Conservation (phyloP, 1,140 invertebrate genomes). For the Drosophila azteca region DNA sequence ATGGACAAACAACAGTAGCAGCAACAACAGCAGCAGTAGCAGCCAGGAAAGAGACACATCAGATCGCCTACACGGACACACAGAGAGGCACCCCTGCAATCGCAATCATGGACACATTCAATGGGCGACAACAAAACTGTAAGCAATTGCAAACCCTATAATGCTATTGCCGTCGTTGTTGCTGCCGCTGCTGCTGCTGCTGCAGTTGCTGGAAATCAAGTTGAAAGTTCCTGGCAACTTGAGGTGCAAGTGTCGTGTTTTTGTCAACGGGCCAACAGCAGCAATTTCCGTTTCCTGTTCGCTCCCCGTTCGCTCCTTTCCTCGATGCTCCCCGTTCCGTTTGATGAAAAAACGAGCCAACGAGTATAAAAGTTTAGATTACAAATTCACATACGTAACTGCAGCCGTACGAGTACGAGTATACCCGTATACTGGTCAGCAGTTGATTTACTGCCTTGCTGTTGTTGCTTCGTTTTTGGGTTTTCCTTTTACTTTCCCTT, state of each 20-base stretch:
- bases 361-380: constrained; percentile 78
- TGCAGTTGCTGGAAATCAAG: constrained; percentile 63
- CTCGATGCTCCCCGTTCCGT: too few species aligned
- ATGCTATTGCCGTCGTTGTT: constrained; percentile 43
- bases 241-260: constrained; percentile 81
- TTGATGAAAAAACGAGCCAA: constrained; percentile 61
- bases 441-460: constrained; percentile 72
- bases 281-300: constrained; percentile 80
- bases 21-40: constrained; percentile 18
- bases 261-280: constrained; percentile 80
- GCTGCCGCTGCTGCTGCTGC: constrained; percentile 6
- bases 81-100: constrained; percentile 26
- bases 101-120: constrained; percentile 71
- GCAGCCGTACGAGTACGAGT: constrained; percentile 19
- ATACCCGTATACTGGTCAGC: constrained; percentile 55
- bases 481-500: constrained; percentile 26
- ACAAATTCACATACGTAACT: constrained; percentile 80
- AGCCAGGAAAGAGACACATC: neutral
- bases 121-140: constrained; percentile 62
- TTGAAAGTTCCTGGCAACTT: constrained; percentile 78
- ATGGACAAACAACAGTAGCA: constrained; percentile 62
- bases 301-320: constrained; percentile 9
- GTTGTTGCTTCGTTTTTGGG: constrained; percentile 7
- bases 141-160: constrained; percentile 72
- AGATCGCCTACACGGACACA: constrained; percentile 24